These are phyloP conservation scores for Thereva unica DNA, from an alignment of 2,888 invertebrate genomes.

Conservation along the genomic window DNA sequence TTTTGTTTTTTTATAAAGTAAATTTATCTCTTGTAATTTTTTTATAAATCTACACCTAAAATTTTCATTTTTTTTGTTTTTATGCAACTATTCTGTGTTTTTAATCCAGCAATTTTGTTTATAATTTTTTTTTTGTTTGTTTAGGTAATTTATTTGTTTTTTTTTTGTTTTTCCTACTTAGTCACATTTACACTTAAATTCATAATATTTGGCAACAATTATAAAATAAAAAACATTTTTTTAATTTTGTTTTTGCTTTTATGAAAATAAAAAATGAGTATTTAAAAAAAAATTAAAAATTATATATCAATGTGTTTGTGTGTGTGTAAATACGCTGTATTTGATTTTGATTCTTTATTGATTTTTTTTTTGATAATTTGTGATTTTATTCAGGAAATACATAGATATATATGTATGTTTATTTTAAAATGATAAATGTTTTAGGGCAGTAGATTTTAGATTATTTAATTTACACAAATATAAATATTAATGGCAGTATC, in stretches of 20 bases:
- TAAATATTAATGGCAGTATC: too few relatives aligned
- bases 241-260: slow-evolving; percentile 1
- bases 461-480: too few relatives aligned
- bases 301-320: too few relatives aligned
- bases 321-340: too few relatives aligned
- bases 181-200: slow-evolving; percentile 39
- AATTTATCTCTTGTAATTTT: slow-evolving; percentile 16
- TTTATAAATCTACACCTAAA: slow-evolving; percentile 21
- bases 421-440: too few relatives aligned
- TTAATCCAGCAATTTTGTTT: slow-evolving; percentile 12
- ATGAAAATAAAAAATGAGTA: slow-evolving; percentile 15
- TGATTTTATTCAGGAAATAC: too few relatives aligned
- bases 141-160: slow-evolving; percentile 58
- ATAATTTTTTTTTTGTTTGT: slow-evolving; percentile 11
- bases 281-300: slow-evolving; percentile 18
- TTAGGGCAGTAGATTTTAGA: too few relatives aligned
- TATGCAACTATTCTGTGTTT: slow-evolving; percentile 23
- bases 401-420: too few relatives aligned
- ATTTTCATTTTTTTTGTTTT: slow-evolving; percentile 13
- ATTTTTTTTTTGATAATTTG: too few relatives aligned
- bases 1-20: not conserved
- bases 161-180: slow-evolving; percentile 85
- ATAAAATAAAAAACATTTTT: slow-evolving; percentile 28
- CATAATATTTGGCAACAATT: slow-evolving; percentile 42
- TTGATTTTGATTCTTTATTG: too few relatives aligned